Conservation (phyloP, 2,797 vertebrate genomes). For the Leuciscus waleckii region DNA sequence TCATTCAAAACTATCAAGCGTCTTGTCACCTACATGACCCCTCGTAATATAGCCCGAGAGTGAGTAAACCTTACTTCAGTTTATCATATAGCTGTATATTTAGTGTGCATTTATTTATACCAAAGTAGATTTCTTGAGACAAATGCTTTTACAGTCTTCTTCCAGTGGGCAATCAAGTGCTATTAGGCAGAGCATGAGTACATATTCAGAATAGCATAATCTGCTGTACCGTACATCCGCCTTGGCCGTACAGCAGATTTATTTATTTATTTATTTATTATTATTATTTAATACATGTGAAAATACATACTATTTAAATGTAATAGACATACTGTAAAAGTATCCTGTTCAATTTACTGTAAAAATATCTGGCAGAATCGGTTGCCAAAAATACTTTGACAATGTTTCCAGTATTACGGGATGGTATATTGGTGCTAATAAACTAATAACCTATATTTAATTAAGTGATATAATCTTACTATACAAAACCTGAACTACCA, state of each 20-base stretch:
- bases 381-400: neutral
- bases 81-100: constrained; percentile 38
- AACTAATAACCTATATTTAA: neutral
- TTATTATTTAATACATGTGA: too few species aligned
- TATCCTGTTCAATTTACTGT: neutral
- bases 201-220: neutral
- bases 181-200: neutral
- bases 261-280: too few species aligned
- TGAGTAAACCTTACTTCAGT: constrained; percentile 16
- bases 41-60: neutral
- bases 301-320: neutral
- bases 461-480: neutral
- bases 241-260: too few species aligned
- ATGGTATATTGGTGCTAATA: neutral
- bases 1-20: constrained; percentile 69
- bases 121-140: constrained; percentile 51
- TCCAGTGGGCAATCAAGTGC: neutral
- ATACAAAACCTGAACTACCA: neutral
- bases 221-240: too few species aligned
- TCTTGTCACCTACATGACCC: constrained; percentile 3
- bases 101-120: neutral
- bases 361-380: neutral
- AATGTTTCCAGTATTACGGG: neutral
- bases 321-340: neutral
- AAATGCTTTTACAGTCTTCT: neutral